These are phyloP conservation scores for Amblyjoppa proteus DNA, from an alignment of 2,888 invertebrate species.

Conservation along the genomic window DNA sequence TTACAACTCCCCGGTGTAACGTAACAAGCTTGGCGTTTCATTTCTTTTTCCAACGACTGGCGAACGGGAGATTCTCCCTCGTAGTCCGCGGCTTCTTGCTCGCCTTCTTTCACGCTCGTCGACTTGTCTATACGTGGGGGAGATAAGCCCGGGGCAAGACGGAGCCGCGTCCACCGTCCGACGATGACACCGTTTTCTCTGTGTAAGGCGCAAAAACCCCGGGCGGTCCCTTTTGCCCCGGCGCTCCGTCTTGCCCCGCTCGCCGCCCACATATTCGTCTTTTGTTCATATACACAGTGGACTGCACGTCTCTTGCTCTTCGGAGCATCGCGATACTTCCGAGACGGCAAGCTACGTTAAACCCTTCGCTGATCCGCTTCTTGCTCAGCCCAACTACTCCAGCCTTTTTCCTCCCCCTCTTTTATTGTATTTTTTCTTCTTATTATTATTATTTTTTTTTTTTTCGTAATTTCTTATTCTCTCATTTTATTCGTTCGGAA, in stretches of 20 bases:
- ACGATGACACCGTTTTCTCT: not conserved
- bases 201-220: not conserved
- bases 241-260: not conserved
- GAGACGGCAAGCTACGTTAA: constrained; percentile 1
- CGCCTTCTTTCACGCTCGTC: constrained; percentile 5
- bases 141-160: not conserved
- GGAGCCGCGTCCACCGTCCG: not conserved
- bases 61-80: not conserved
- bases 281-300: not conserved
- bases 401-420: not conserved
- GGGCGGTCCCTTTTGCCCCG: not conserved
- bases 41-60: constrained; percentile 34
- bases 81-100: not conserved
- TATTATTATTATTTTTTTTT: not conserved
- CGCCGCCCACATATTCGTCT: not conserved
- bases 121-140: not conserved
- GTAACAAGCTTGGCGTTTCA: constrained; percentile 34
- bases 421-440: not conserved
- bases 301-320: not conserved
- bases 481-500: constrained; percentile 20
- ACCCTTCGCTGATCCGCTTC: constrained; percentile 16
- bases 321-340: constrained; percentile 7
- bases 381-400: not conserved
- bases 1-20: constrained; percentile 50
- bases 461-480: constrained; percentile 2